Percentiles rank a stretch among this genome's conserved stretches.
phyloP scores from a whole-genome alignment of 2,888 invertebrate genomes.

The Pinctada fucata region DNA sequence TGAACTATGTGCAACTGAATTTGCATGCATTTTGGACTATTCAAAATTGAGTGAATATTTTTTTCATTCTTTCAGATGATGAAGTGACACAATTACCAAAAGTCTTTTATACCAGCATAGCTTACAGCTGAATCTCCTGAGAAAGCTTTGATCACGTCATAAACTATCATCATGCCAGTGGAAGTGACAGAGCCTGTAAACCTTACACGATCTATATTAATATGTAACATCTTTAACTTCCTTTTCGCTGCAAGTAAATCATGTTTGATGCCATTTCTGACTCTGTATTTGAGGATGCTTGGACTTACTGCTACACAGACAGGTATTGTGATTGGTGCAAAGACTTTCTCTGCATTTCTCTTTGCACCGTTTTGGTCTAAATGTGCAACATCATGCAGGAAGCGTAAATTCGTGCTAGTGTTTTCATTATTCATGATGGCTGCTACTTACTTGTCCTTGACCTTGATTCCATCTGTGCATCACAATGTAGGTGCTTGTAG shows the following conservation, averaged over 20 bases:
- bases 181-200: constrained; percentile 62
- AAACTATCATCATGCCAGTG: constrained; percentile 24
- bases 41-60: no score
- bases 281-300: constrained; percentile 68
- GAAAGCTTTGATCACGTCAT: no score
- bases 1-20: no score
- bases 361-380: constrained; percentile 70
- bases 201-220: constrained; percentile 60
- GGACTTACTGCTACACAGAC: constrained; percentile 69
- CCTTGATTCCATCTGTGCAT: constrained; percentile 55
- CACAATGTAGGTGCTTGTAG: constrained; percentile 32
- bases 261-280: constrained; percentile 70
- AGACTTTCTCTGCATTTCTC: constrained; percentile 65
- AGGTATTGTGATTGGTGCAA: constrained; percentile 67
- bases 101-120: no score
- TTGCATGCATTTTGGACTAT: no score
- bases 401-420: constrained; percentile 65
- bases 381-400: constrained; percentile 67
- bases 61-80: no score
- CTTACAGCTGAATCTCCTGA: no score
- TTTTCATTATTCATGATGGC: constrained; percentile 70
- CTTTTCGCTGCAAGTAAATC: constrained; percentile 69
- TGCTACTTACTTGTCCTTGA: constrained; percentile 63
- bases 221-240: constrained; percentile 68
- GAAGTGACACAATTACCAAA: no score